Percentiles rank a stretch among this genome's conserved stretches.
phyloP scores from a whole-genome alignment of 2,113 vertebrate genomes.

The Pterocles burchelli region DNA sequence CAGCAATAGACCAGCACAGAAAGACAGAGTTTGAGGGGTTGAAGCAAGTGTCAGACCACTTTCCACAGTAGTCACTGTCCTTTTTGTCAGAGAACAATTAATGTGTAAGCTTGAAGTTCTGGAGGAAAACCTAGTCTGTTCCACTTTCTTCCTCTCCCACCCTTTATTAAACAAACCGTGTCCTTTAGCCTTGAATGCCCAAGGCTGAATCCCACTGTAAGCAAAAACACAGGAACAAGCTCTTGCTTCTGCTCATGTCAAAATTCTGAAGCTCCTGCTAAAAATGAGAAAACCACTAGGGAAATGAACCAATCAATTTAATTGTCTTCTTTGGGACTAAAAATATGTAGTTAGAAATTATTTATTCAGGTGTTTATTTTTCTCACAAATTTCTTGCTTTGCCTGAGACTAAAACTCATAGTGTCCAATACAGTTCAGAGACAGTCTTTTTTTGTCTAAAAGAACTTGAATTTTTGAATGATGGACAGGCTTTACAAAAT shows the following conservation, averaged over 20 bases:
- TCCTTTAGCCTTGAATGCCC: background rate
- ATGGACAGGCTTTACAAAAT: conserved; percentile 33
- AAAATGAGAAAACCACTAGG: background rate
- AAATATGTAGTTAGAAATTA: background rate
- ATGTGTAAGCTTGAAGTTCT: background rate
- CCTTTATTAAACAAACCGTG: background rate
- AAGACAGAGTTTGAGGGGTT: background rate
- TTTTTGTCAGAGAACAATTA: background rate
- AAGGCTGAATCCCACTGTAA: background rate
- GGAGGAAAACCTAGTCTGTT: background rate
- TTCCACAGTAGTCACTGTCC: background rate
- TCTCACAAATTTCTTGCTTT: background rate
- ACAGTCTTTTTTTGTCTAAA: background rate
- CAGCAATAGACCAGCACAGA: background rate
- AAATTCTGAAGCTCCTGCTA: background rate
- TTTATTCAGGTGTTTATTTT: background rate
- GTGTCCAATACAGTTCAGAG: background rate
- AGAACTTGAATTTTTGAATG: background rate
- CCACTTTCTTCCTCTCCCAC: background rate
- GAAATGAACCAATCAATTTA: background rate
- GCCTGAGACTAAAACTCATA: background rate
- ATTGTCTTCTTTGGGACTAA: background rate
- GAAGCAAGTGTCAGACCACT: background rate
- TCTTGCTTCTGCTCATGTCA: background rate
- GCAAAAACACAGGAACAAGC: background rate